Evolutionary conservation across 2,113 vertebrate genomes (phyloP).

Genomic region (Gnathonemus longibarbis): DNA sequence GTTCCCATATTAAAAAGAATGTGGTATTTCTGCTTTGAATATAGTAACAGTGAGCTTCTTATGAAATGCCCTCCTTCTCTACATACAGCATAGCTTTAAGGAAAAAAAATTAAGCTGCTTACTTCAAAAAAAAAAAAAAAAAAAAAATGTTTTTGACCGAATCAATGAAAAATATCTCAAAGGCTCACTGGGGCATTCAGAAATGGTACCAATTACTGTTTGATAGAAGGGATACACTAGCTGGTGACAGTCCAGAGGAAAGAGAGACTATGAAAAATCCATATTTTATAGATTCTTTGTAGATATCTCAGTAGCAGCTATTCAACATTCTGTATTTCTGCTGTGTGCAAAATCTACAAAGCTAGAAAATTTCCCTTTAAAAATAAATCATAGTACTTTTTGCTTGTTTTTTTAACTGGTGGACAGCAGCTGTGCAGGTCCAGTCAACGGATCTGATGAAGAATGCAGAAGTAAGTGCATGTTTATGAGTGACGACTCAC

Average conservation of each 20-base stretch:
- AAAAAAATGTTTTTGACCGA: background rate
- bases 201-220: background rate
- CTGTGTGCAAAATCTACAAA: background rate
- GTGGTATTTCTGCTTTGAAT: background rate
- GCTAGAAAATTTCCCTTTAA: background rate
- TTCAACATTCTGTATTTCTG: background rate
- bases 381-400: background rate
- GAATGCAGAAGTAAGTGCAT: background rate
- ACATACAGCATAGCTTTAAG: slow-evolving; percentile 10
- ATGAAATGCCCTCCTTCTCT: background rate
- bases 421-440: background rate
- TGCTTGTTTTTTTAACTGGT: background rate
- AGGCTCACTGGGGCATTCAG: background rate
- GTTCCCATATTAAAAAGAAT: background rate
- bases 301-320: background rate
- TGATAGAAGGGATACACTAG: background rate
- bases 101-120: slow-evolving; percentile 26
- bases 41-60: background rate
- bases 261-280: background rate
- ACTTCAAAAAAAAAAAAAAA: background rate
- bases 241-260: background rate
- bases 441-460: background rate
- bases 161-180: background rate
- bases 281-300: background rate
- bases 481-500: background rate